Percentiles rank a stretch among this genome's conserved stretches.
Conservation (phyloP, 1,140 invertebrate genomes). For the Zaprionus africanus region DNA sequence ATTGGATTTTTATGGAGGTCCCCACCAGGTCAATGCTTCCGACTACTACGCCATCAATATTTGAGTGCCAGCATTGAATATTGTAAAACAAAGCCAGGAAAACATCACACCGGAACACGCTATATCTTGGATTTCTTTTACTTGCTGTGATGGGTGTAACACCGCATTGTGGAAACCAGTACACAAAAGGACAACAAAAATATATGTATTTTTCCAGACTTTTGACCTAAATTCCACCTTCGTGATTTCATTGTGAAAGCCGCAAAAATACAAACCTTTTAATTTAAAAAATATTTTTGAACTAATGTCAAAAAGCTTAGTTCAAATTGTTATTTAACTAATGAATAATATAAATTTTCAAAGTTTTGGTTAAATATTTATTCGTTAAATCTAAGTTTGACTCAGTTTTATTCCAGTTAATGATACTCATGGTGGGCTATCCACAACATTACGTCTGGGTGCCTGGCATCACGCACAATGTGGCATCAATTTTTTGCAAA, state of each 20-base stretch:
- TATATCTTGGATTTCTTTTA: neutral
- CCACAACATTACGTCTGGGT: slow-evolving; percentile 70
- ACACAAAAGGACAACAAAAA: neutral
- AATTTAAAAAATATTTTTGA: no score
- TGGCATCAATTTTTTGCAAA: slow-evolving; percentile 97
- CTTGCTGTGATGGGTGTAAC: neutral
- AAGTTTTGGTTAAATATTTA: slow-evolving; percentile 22
- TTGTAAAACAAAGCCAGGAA: neutral
- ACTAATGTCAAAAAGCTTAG: neutral
- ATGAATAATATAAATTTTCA: neutral
- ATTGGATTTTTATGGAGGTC: slow-evolving; percentile 91
- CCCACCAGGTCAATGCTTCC: slow-evolving; percentile 86
- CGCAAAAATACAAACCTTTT: neutral
- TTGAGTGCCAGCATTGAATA: slow-evolving; percentile 19
- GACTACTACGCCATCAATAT: slow-evolving; percentile 86
- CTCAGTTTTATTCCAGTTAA: slow-evolving; percentile 8
- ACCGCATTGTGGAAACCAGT: neutral
- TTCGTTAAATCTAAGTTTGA: slow-evolving; percentile 17
- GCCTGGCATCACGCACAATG: slow-evolving; percentile 87
- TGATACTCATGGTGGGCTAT: slow-evolving; percentile 10
- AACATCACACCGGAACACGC: neutral
- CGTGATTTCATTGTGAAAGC: neutral
- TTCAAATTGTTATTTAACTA: neutral
- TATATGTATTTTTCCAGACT: neutral
- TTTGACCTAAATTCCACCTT: neutral